Conservation (phyloP, 2,888 invertebrate species). For the Scaptomyza tumidula region DNA sequence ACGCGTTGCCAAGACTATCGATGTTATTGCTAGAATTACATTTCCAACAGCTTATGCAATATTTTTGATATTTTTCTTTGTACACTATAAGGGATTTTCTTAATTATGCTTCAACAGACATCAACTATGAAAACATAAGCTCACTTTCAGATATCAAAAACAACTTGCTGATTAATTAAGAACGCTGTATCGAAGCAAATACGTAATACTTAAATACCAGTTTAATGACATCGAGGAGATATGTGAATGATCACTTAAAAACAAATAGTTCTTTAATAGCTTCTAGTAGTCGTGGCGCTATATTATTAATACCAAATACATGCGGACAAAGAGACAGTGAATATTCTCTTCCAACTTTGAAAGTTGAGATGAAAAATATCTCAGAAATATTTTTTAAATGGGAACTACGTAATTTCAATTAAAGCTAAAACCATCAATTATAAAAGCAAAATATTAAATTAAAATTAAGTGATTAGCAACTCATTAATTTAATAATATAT, state of each 20-base stretch:
- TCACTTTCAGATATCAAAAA: conserved; percentile 28
- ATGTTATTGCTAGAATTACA: conserved; percentile 96
- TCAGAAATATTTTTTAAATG: neutral
- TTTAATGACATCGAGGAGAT: neutral
- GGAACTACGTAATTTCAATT: neutral
- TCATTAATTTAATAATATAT: neutral
- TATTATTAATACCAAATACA: neutral
- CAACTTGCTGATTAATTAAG: conserved; percentile 6
- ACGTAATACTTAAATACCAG: conserved; percentile 1
- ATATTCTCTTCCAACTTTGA: neutral
- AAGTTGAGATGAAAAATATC: neutral
- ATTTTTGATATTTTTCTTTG: conserved; percentile 97
- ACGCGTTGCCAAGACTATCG: conserved; percentile 96
- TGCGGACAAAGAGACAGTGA: neutral
- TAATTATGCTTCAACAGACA: conserved; percentile 56
- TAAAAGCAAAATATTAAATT: neutral
- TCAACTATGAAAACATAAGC: conserved; percentile 29
- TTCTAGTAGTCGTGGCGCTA: too few relatives aligned
- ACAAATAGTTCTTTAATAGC: too few relatives aligned
- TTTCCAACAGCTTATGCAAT: conserved; percentile 97
- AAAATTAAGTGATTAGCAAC: too few relatives aligned
- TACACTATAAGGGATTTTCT: conserved; percentile 94
- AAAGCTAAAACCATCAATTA: neutral
- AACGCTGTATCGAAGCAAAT: neutral
- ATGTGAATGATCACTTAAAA: too few relatives aligned